A percentile compares a stretch with the other conserved stretches of the same genome.
phyloP scores from a whole-genome alignment of 2,888 invertebrate genomes.

The Agrypnus murinus region DNA sequence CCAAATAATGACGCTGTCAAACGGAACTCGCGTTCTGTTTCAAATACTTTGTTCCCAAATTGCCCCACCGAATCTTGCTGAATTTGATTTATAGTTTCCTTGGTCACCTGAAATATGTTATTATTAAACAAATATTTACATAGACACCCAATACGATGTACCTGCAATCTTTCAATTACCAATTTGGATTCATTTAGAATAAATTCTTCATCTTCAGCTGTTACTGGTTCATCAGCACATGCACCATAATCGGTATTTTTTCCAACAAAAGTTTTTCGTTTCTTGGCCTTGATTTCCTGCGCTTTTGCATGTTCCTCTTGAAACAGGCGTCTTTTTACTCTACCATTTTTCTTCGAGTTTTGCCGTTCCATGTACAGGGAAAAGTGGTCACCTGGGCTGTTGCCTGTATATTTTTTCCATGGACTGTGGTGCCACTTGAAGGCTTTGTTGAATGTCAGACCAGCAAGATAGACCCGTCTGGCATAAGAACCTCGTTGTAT shows the following conservation, averaged over 20 bases:
- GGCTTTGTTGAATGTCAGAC: constrained; percentile 13
- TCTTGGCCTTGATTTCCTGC: neutral
- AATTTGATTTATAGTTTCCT: neutral
- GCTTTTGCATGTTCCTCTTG: neutral
- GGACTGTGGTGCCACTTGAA: constrained; percentile 12
- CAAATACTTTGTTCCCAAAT: constrained; percentile 1
- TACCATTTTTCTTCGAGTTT: no score
- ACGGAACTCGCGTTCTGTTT: constrained; percentile 10
- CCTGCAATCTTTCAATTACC: constrained; percentile 6
- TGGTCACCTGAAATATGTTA: no score
- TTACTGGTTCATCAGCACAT: neutral
- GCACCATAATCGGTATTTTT: neutral
- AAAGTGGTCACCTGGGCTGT: neutral
- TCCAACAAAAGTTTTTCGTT: no score
- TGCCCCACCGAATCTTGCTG: neutral
- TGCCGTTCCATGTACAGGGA: neutral
- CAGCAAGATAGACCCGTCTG: constrained; percentile 27
- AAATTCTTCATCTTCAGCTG: constrained; percentile 1
- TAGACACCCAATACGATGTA: no score
- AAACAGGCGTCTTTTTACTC: constrained; percentile 1
- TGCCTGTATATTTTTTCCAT: neutral
- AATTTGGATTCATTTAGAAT: neutral
- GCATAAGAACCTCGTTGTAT: constrained; percentile 34
- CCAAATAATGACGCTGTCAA: constrained; percentile 53
- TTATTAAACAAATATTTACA: no score